These are phyloP conservation scores for Isurus oxyrinchus DNA, from an alignment of 2,113 vertebrate genomes.

Conservation along the genomic window DNA sequence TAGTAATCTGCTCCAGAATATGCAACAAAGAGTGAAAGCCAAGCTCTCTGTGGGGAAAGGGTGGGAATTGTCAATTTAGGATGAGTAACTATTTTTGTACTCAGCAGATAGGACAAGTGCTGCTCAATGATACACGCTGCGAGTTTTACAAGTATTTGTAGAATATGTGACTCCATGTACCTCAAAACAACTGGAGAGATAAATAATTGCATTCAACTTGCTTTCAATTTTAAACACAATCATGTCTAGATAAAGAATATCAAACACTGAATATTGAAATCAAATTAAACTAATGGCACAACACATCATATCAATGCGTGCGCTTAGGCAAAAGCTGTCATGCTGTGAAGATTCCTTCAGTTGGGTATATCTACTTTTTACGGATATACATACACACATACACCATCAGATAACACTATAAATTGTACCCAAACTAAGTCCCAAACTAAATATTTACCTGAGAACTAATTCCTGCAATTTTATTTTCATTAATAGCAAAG, in stretches of 20 bases:
- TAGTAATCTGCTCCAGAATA: conserved; percentile 33
- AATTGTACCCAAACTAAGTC: neutral
- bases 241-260: neutral
- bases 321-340: neutral
- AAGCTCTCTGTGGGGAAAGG: conserved; percentile 30
- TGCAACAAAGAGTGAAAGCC: neutral
- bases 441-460: neutral
- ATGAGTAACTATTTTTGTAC: conserved; percentile 16
- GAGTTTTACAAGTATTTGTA: neutral
- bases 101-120: neutral
- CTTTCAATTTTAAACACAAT: neutral
- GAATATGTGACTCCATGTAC: neutral
- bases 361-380: neutral
- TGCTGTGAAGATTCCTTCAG: neutral
- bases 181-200: neutral
- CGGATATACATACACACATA: neutral
- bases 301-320: neutral
- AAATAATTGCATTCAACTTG: neutral
- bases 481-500: neutral
- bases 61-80: conserved; percentile 30
- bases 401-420: neutral
- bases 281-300: neutral
- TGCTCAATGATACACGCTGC: neutral
- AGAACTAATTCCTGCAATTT: neutral
- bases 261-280: neutral